These are phyloP conservation scores for Phoenicopterus ruber DNA, from an alignment of 2,113 vertebrate species.

Conservation along the genomic window DNA sequence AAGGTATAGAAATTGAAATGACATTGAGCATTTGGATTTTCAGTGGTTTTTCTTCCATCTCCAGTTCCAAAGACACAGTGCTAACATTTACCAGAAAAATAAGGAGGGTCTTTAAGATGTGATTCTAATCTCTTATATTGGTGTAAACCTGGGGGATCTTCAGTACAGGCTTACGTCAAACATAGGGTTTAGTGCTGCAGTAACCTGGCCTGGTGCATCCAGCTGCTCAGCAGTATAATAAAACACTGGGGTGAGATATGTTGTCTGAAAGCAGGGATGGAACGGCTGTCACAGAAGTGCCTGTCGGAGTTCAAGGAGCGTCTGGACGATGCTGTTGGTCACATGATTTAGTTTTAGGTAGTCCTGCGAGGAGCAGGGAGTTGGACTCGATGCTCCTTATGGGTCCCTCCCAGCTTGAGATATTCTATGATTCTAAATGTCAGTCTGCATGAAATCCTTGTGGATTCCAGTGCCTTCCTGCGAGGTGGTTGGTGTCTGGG, in stretches of 20 bases:
- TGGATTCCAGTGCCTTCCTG: not conserved
- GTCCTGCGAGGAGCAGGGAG: too few species aligned
- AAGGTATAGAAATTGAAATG: not conserved
- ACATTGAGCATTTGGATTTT: not conserved
- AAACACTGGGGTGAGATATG: not conserved
- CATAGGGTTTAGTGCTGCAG: not conserved
- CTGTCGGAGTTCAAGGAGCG: too few species aligned
- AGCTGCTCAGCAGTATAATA: not conserved
- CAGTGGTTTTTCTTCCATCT: not conserved
- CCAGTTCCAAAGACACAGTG: too few species aligned
- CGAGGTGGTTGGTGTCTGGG: not conserved
- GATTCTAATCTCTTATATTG: not conserved
- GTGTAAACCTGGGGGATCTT: not conserved
- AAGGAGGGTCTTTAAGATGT: not conserved
- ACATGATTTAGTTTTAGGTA: too few species aligned
- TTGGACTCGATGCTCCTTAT: too few species aligned
- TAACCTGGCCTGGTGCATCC: not conserved
- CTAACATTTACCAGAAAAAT: not conserved
- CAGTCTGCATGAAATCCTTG: not conserved
- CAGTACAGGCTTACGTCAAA: not conserved
- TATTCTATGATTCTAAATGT: not conserved
- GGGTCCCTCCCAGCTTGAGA: too few species aligned
- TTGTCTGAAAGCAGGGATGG: not conserved
- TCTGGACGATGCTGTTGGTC: too few species aligned
- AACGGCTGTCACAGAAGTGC: fast-evolving